Evolutionary conservation across 2,888 invertebrate species (phyloP).

Genomic region (Archips crataeganus): DNA sequence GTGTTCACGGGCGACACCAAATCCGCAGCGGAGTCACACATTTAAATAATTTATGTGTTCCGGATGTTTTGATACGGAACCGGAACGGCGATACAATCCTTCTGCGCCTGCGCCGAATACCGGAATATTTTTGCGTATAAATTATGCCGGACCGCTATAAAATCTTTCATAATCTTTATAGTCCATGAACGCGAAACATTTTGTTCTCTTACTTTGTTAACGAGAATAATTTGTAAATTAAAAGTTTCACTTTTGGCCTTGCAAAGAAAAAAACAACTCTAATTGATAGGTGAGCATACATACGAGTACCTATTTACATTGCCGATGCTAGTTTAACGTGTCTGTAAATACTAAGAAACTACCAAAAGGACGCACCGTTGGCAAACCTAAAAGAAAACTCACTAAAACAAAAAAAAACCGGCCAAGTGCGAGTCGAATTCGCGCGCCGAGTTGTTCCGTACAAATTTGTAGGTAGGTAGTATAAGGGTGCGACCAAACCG

Average conservation of each 20-base stretch:
- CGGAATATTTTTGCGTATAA: slow-evolving; percentile 39
- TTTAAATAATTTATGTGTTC: slow-evolving; percentile 40
- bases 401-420: too few relatives aligned
- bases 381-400: too few relatives aligned
- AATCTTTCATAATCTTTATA: slow-evolving; percentile 31
- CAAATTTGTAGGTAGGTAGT: too few relatives aligned
- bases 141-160: slow-evolving; percentile 23
- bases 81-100: slow-evolving; percentile 40
- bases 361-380: too few relatives aligned
- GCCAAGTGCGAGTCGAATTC: too few relatives aligned
- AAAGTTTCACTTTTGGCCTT: background rate
- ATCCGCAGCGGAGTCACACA: slow-evolving; percentile 32
- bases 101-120: slow-evolving; percentile 15
- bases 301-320: too few relatives aligned
- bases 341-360: too few relatives aligned
- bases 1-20: slow-evolving; percentile 21
- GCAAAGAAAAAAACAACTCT: background rate
- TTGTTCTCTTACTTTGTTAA: slow-evolving; percentile 14
- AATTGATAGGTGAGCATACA: background rate
- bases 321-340: too few relatives aligned
- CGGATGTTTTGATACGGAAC: slow-evolving; percentile 40
- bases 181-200: slow-evolving; percentile 17
- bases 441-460: too few relatives aligned
- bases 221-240: slow-evolving; percentile 7
- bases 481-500: too few relatives aligned